These are phyloP conservation scores for Pseudococcus jackbeardsleyi DNA, from an alignment of 2,888 invertebrate genomes.

Conservation along the genomic window DNA sequence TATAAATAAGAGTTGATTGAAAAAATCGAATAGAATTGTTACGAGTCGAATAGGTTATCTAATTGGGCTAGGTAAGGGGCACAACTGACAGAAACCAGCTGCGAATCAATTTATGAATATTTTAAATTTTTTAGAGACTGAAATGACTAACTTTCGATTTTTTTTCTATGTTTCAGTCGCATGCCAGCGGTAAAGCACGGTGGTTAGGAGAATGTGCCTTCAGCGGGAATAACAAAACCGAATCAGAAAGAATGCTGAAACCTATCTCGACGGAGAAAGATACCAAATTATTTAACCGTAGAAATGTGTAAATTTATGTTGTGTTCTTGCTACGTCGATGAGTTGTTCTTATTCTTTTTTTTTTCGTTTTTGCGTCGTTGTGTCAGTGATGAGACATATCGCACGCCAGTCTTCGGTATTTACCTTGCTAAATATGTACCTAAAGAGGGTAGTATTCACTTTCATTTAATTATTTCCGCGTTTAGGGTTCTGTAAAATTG, in stretches of 20 bases:
- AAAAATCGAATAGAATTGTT: background rate
- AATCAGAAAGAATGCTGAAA: slow-evolving; percentile 58
- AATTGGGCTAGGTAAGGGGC: background rate
- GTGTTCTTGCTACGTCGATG: slow-evolving; percentile 21
- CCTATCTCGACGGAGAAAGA: slow-evolving; percentile 60
- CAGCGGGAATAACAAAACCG: slow-evolving; percentile 62
- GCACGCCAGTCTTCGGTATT: slow-evolving; percentile 56
- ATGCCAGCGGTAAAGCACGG: slow-evolving; percentile 79
- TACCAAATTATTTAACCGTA: slow-evolving; percentile 51
- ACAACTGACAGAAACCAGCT: background rate
- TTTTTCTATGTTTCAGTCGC: slow-evolving; percentile 73
- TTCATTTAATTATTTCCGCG: slow-evolving; percentile 61
- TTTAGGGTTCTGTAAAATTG: slow-evolving; percentile 42
- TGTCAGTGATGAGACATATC: slow-evolving; percentile 50
- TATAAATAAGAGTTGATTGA: background rate
- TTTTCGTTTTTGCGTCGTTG: slow-evolving; percentile 38
- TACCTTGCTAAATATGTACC: slow-evolving; percentile 54
- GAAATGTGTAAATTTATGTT: slow-evolving; percentile 47
- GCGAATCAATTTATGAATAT: background rate
- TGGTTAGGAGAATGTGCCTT: slow-evolving; percentile 78
- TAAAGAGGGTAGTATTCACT: slow-evolving; percentile 60
- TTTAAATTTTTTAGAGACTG: background rate
- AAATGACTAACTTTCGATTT: background rate
- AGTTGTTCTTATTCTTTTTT: background rate
- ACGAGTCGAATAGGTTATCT: slow-evolving; percentile 18